Evolutionary conservation across 2,888 invertebrate species (phyloP).

Genomic region (Nomada ruficornis): DNA sequence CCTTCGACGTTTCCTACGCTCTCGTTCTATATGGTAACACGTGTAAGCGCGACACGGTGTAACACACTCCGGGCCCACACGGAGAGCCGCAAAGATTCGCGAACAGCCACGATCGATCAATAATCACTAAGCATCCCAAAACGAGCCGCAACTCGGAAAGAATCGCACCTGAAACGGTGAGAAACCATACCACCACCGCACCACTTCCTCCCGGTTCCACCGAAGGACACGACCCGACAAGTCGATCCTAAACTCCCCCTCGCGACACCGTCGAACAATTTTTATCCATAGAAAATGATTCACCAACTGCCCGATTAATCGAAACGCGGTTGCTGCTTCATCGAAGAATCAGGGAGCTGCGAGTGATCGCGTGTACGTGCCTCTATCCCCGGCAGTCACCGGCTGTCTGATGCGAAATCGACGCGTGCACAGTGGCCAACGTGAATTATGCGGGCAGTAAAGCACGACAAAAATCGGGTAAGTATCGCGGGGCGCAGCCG

Average conservation of each 20-base stretch:
- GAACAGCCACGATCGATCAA: neutral
- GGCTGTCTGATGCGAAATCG: constrained; percentile 60
- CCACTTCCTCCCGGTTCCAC: neutral
- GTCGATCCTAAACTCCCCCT: neutral
- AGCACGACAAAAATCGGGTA: constrained; percentile 55
- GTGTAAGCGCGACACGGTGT: neutral
- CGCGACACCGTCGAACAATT: neutral
- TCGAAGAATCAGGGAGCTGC: neutral
- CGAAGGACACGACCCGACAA: neutral
- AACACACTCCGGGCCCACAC: neutral
- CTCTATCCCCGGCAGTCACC: constrained; percentile 41
- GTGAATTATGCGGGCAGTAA: constrained; percentile 57
- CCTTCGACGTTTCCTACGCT: constrained; percentile 45
- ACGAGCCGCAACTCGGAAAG: neutral
- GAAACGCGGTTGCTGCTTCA: neutral
- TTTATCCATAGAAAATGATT: too few relatives aligned
- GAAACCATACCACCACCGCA: too few relatives aligned
- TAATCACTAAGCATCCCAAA: neutral
- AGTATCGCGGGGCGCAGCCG: constrained; percentile 57
- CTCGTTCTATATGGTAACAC: constrained; percentile 22
- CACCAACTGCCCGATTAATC: too few relatives aligned
- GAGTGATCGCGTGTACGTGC: constrained; percentile 11
- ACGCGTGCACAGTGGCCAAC: constrained; percentile 42
- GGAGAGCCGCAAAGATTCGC: neutral
- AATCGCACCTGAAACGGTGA: neutral